Percentiles rank a stretch among this genome's conserved stretches.
phyloP scores from a whole-genome alignment of 1,140 invertebrate genomes.

The Drosophila mayri region DNA sequence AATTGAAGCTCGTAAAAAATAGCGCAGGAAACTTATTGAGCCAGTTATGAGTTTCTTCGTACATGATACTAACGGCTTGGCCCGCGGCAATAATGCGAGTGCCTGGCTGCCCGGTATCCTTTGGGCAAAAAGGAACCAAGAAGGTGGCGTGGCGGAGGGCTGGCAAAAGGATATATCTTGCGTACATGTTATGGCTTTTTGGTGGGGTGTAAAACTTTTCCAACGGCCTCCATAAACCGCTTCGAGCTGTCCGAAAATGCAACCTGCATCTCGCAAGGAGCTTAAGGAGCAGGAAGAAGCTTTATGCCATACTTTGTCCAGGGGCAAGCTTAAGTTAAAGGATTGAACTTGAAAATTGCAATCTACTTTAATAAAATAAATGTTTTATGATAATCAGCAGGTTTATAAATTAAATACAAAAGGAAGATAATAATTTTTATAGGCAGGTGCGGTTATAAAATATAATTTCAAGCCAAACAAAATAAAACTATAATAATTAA shows the following conservation, averaged over 20 bases:
- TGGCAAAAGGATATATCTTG: conserved; percentile 27
- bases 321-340: conserved; percentile 4
- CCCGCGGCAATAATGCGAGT: conserved; percentile 71
- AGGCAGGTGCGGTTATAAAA: background rate
- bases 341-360: background rate
- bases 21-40: conserved; percentile 78
- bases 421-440: background rate
- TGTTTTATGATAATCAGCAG: background rate
- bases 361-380: background rate
- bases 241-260: conserved; percentile 47
- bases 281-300: background rate
- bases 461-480: background rate
- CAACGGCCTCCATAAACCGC: conserved; percentile 66
- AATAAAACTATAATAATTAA: background rate
- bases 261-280: background rate
- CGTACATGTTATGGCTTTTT: conserved; percentile 73
- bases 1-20: conserved; percentile 75
- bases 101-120: conserved; percentile 16
- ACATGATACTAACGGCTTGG: conserved; percentile 79
- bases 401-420: background rate
- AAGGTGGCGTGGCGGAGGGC: background rate
- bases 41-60: conserved; percentile 82
- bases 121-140: background rate
- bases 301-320: conserved; percentile 15
- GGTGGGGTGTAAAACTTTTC: conserved; percentile 73